These are phyloP conservation scores for Pristionchus fissidentatus DNA, from an alignment of 2,888 invertebrate genomes.

Conservation along the genomic window DNA sequence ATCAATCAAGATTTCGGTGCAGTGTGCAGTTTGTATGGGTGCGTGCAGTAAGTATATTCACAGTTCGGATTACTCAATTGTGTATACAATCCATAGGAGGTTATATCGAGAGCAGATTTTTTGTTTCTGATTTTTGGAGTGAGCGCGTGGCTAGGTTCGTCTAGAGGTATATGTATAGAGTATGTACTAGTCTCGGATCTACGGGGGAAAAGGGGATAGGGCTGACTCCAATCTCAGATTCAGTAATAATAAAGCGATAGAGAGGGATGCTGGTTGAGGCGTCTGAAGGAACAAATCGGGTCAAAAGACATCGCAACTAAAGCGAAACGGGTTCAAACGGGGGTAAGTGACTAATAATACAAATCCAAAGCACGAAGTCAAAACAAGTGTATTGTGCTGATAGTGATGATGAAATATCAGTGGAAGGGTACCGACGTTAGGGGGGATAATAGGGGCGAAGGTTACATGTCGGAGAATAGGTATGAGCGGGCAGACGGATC, in stretches of 20 bases:
- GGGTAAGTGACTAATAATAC: conserved; percentile 11
- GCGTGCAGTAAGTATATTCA: background rate
- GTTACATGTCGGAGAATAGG: background rate
- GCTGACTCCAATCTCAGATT: conserved; percentile 22
- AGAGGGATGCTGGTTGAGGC: background rate
- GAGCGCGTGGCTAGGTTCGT: conserved; percentile 38
- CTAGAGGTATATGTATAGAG: conserved; percentile 26
- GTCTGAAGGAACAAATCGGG: background rate
- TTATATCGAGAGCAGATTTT: background rate
- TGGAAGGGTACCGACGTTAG: conserved; percentile 4
- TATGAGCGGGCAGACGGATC: background rate
- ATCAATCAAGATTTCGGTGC: conserved; percentile 22
- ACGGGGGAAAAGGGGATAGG: background rate
- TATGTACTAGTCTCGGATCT: conserved; percentile 32
- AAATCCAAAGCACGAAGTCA: too few species aligned
- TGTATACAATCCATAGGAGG: conserved; percentile 24
- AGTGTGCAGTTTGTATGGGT: background rate
- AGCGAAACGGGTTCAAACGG: background rate
- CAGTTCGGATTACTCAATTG: background rate
- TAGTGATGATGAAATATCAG: conserved; percentile 11
- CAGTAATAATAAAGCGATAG: background rate
- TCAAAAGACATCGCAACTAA: background rate
- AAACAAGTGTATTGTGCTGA: conserved; percentile 25
- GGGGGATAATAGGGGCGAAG: background rate
- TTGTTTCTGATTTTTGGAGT: conserved; percentile 18